Percentiles rank a stretch among this genome's conserved stretches.
Conservation (phyloP, 2,888 invertebrate genomes). For the Cyclophora albipunctata region DNA sequence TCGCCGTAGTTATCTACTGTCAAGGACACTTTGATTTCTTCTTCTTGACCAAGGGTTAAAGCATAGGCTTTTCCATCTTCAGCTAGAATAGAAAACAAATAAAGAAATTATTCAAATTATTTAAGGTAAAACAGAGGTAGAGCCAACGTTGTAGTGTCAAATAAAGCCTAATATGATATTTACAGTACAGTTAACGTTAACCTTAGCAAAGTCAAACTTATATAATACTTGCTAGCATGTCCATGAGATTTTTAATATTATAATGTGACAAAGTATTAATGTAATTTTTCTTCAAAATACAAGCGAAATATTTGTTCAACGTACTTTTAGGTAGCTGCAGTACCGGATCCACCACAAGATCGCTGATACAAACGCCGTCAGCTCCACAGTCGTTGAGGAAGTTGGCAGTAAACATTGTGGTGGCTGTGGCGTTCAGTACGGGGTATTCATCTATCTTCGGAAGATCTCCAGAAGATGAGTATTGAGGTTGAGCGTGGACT, state of each 20-base stretch:
- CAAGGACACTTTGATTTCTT: slow-evolving; percentile 85
- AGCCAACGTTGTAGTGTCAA: too few relatives aligned
- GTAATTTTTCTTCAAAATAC: too few relatives aligned
- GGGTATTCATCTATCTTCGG: slow-evolving; percentile 87
- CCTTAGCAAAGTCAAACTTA: too few relatives aligned
- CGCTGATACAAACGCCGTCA: slow-evolving; percentile 91
- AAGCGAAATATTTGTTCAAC: slow-evolving; percentile 3
- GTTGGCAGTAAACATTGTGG: slow-evolving; percentile 85
- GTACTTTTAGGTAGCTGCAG: slow-evolving; percentile 76
- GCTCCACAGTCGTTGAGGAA: slow-evolving; percentile 94
- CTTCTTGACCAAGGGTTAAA: slow-evolving; percentile 81
- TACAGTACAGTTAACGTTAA: too few relatives aligned
- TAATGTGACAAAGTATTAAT: too few relatives aligned
- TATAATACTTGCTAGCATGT: too few relatives aligned
- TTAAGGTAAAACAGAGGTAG: too few relatives aligned
- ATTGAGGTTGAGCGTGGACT: slow-evolving; percentile 79
- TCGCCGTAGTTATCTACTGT: slow-evolving; percentile 87
- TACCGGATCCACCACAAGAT: slow-evolving; percentile 80
- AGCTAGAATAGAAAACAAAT: slow-evolving; percentile 33
- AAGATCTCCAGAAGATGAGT: slow-evolving; percentile 69
- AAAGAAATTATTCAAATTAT: neutral
- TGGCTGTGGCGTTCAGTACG: slow-evolving; percentile 91
- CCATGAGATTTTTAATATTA: too few relatives aligned
- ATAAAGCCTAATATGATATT: too few relatives aligned
- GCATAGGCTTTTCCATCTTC: slow-evolving; percentile 62